Base-by-base conservation (phyloP, 2,797 vertebrate genomes). In the Labeo calbasu region DNA sequence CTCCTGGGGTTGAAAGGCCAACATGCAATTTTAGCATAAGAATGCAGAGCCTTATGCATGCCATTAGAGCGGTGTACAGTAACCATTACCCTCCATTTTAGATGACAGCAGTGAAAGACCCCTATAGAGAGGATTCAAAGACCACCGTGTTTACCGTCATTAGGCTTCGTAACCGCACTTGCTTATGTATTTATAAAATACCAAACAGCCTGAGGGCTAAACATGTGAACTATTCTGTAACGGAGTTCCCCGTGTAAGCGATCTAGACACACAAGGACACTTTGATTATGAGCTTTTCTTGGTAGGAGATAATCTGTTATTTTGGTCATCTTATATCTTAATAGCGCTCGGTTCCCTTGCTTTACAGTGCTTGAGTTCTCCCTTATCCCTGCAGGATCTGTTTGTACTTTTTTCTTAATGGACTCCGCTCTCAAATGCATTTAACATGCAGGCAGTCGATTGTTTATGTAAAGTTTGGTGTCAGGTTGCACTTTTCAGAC, bases 41-140 rank as follows among this genome's bases (percentile, higher is more conserved):
- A 84, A 85, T 83, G 72, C 53, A 70, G 65, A 65, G 25, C 55
- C 78, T 85, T 87, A 84, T 79, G 78, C 81, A 76, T 89, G 28
- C 83, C 87, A 88, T 89, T 88, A 84, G 72, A 76, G 79, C 79
- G 87, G 82, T 86, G 86, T 86, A 80, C 73, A 82, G 79, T 86
- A 86, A 83, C 87, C 80, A 85, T 83, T 55, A 71, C 77, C 77
- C 85, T 61, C 71, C 85, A 53, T 88, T 91, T 46, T 17, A 84
- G 80, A 78, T 86, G 81, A 87, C 82, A 86, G 86, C 83, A 66
- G 51, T 55, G 69, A 88, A 89, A 86, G 80, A 85, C 55, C 82
- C 84, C 82, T 83, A 21, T 79, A 70, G 84, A 75, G 71, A 83
- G 70, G 75, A 51, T 53, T 80, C 71, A 69, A 73, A 77, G 77